Conservation (phyloP, 1,140 invertebrate species). For the Drosophila nigromelanica region DNA sequence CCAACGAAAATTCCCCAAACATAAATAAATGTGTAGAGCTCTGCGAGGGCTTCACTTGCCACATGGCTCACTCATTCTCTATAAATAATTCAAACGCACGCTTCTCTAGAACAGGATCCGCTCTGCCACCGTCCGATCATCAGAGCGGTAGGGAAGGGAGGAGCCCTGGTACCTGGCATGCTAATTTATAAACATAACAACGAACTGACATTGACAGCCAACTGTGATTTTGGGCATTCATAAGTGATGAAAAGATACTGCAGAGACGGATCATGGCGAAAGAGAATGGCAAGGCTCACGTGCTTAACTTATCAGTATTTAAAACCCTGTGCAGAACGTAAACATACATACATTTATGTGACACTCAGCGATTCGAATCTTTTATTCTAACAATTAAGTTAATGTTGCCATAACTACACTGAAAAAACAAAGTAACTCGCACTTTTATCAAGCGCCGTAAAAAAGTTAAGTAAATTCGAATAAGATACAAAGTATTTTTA, state of each 20-base stretch:
- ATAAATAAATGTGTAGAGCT: constrained; percentile 41
- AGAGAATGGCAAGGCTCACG: constrained; percentile 6
- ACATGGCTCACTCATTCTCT: constrained; percentile 53
- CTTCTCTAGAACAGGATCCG: constrained; percentile 69
- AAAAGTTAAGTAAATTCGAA: too few relatives aligned
- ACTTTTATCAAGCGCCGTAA: too few relatives aligned
- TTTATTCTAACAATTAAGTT: too few relatives aligned
- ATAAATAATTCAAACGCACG: constrained; percentile 67
- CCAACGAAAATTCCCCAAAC: constrained; percentile 60
- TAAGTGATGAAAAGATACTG: constrained; percentile 11
- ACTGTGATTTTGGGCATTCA: constrained; percentile 59
- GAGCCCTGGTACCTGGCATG: constrained; percentile 21
- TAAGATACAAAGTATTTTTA: too few relatives aligned
- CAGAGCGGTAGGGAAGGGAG: not conserved
- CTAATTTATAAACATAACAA: constrained; percentile 67
- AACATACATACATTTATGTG: too few relatives aligned
- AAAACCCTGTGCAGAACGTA: not conserved
- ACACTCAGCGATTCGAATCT: too few relatives aligned
- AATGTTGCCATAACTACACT: too few relatives aligned
- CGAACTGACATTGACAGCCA: constrained; percentile 44
- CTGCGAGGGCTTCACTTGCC: constrained; percentile 28
- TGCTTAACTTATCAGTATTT: not conserved
- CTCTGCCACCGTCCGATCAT: constrained; percentile 9
- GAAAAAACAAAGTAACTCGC: too few relatives aligned
- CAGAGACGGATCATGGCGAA: constrained; percentile 3